These are phyloP conservation scores for Donacobius atricapilla DNA, from an alignment of 2,113 vertebrate genomes.

Conservation along the genomic window DNA sequence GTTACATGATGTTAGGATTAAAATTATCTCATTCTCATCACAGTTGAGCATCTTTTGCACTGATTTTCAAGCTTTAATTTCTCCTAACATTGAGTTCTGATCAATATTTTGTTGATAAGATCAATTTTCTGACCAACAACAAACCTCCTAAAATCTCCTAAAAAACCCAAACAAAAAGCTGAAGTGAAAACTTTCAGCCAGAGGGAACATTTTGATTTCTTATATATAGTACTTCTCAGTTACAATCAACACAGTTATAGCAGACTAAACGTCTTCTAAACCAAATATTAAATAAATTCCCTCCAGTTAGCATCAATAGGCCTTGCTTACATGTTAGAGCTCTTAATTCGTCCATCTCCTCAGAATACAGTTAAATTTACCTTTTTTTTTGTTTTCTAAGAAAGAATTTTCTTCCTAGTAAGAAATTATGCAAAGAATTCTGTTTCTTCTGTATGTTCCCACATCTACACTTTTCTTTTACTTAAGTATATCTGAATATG, in stretches of 20 bases:
- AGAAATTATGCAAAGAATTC: not conserved
- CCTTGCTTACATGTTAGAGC: not conserved
- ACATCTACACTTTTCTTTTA: not conserved
- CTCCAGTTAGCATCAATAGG: not conserved
- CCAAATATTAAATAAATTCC: not conserved
- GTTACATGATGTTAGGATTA: not conserved
- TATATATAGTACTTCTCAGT: not conserved
- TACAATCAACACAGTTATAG: not conserved
- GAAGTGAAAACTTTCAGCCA: not conserved
- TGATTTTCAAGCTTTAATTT: not conserved
- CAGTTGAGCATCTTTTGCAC: not conserved
- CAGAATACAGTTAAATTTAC: not conserved
- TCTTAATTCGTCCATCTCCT: not conserved
- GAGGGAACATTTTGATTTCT: not conserved
- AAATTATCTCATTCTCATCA: not conserved
- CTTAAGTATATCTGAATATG: not conserved
- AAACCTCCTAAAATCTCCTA: not conserved
- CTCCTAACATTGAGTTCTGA: not conserved
- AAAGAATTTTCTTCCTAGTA: not conserved
- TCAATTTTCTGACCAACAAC: not conserved
- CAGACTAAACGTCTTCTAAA: slow-evolving; percentile 30
- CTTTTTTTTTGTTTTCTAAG: not conserved
- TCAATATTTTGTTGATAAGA: not conserved
- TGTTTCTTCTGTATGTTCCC: not conserved
- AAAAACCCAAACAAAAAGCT: not conserved